Evolutionary conservation across 2,113 vertebrate genomes (phyloP).

Genomic region (Cynopterus brachyotis): DNA sequence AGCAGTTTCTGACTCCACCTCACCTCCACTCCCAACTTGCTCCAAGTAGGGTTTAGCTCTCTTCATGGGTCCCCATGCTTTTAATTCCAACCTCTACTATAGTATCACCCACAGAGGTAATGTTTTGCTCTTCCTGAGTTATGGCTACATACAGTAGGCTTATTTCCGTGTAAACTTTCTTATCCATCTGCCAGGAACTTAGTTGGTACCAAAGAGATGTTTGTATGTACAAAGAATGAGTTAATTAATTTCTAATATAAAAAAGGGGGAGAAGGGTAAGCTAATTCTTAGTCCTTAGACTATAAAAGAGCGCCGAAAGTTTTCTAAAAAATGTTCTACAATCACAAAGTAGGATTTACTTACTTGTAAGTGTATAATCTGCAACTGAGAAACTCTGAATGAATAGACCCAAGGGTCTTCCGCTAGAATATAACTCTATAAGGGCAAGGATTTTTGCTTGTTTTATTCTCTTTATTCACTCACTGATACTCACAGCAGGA

Average conservation of each 20-base stretch:
- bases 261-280: neutral
- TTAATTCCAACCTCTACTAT: neutral
- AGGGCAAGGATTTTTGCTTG: neutral
- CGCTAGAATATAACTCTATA: neutral
- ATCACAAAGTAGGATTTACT: neutral
- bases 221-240: neutral
- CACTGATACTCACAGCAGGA: neutral
- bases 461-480: constrained; percentile 17
- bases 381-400: neutral
- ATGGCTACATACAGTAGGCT: neutral
- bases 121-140: neutral
- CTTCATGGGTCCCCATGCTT: neutral
- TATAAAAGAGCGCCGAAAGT: neutral
- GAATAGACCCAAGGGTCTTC: neutral
- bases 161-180: neutral
- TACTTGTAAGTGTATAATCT: neutral
- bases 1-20: neutral
- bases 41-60: neutral
- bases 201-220: neutral
- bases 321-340: constrained; percentile 18
- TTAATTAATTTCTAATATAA: neutral
- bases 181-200: neutral
- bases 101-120: neutral
- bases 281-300: neutral
- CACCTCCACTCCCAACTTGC: neutral